A percentile compares a stretch with the other conserved stretches of the same genome.
Conservation (phyloP, 1,140 invertebrate genomes). For the Ladona fulva region DNA sequence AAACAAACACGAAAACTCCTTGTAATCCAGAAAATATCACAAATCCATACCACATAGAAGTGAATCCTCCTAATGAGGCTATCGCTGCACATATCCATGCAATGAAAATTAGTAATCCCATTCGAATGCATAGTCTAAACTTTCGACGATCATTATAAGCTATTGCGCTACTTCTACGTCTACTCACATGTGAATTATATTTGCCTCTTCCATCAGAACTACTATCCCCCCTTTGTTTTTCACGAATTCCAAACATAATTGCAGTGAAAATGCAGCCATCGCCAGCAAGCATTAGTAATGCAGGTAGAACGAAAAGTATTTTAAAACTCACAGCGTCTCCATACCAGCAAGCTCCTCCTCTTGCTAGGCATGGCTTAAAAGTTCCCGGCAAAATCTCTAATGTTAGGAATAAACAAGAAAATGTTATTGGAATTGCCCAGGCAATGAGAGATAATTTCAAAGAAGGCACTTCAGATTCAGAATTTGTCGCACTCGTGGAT, state of each 20-base stretch:
- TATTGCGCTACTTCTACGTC: neutral
- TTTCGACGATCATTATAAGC: neutral
- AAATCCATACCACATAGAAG: neutral
- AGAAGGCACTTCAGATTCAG: neutral
- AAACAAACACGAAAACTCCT: neutral
- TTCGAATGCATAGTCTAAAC: neutral
- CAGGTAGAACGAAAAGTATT: conserved; percentile 6
- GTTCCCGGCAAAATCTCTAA: neutral
- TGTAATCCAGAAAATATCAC: neutral
- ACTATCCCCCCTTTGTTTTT: neutral
- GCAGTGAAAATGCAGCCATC: neutral
- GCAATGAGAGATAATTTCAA: neutral
- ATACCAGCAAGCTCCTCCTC: conserved; percentile 10
- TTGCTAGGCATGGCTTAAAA: neutral
- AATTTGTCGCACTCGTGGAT: neutral
- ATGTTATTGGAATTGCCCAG: neutral
- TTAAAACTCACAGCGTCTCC: neutral
- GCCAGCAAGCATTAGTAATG: neutral
- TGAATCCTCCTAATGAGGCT: neutral
- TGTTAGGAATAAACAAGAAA: neutral
- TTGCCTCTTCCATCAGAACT: neutral
- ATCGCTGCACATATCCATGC: neutral
- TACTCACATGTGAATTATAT: neutral
- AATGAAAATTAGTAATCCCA: neutral
- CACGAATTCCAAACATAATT: neutral